phyloP scores from a whole-genome alignment of 2,888 invertebrate genomes.

The Netelia inedita region DNA sequence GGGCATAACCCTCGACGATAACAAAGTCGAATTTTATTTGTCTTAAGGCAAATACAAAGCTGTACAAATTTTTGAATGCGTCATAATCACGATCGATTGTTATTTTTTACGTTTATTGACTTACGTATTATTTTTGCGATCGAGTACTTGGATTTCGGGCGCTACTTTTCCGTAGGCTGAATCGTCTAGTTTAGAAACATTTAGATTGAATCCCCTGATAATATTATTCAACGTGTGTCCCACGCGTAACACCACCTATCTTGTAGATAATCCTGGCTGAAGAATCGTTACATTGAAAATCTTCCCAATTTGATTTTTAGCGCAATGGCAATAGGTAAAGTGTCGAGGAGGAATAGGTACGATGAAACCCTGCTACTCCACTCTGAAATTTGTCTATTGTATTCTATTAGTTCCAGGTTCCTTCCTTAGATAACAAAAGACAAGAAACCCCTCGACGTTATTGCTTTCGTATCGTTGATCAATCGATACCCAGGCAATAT shows the following conservation, averaged over 20 bases:
- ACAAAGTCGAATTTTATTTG: no score
- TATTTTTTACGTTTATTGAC: neutral
- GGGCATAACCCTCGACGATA: no score
- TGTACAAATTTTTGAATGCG: no score
- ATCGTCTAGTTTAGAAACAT: slow-evolving; percentile 1
- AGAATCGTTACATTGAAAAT: neutral
- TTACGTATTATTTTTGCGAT: neutral
- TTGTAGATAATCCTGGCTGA: neutral
- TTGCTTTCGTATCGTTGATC: slow-evolving; percentile 14
- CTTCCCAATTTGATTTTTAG: slow-evolving; percentile 21
- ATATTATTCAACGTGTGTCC: neutral
- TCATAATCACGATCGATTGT: no score
- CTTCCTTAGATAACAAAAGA: slow-evolving; percentile 16
- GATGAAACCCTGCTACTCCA: slow-evolving; percentile 20
- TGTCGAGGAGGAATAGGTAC: neutral
- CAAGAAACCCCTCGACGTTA: slow-evolving; percentile 30
- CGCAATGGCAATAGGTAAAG: slow-evolving; percentile 2
- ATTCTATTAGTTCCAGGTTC: slow-evolving; percentile 23
- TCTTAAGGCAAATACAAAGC: no score
- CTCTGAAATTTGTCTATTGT: slow-evolving; percentile 14
- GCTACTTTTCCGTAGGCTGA: slow-evolving; percentile 2
- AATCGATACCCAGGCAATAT: slow-evolving; percentile 31
- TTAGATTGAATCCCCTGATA: neutral
- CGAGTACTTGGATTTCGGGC: neutral
- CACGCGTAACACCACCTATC: neutral